Evolutionary conservation across 2,888 invertebrate species (phyloP), one percentile per base, ranked within the genome.

Genomic region (Actias luna): DNA sequence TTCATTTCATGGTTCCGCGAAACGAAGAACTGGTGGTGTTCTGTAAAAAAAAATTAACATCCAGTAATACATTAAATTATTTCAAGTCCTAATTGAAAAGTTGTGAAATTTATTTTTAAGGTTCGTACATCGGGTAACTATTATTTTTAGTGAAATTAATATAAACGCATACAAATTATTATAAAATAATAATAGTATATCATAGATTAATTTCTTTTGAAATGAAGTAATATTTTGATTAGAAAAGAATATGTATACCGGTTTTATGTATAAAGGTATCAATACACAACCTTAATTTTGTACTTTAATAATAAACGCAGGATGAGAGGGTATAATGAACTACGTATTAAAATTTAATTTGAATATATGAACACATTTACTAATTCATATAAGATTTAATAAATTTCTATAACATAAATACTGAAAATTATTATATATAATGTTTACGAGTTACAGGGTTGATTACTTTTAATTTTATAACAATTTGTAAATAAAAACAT

Each of bases 241-340:
- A n/a, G 29, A n/a, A 55, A 27, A 29, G 55, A 55, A 29, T 5
- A 55, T 14, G 10, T 5, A 1, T 29, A 55, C 25, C 46, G 22
- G 14, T 50, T 50, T 18, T 29, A 29, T 29, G n/a, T 29, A 55
- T n/a, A 7, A 29, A 18, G 5, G 29, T 0, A 14, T 55, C 5
- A 46, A 16, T n/a, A 8, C n/a, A 18, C 5, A n/a, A 29, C 29
- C 29, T 29, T n/a, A n/a, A n/a, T n/a, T n/a, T n/a, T n/a, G n/a
- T n/a, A n/a, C n/a, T n/a, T 29, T 55, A 55, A 50, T 29, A 55
- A 55, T n/a, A 1, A 55, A 55, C 55, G 29, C n/a, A 29, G 55
- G 29, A 55, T 29, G n/a, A 29, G 29, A 29, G 55, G n/a, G n/a
- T 55, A 29, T 55, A 29, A 55, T 55, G 29, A 55, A 29, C n/a